Base-by-base conservation (phyloP, 2,797 vertebrate species). In the Gadopsis bispinosus region DNA sequence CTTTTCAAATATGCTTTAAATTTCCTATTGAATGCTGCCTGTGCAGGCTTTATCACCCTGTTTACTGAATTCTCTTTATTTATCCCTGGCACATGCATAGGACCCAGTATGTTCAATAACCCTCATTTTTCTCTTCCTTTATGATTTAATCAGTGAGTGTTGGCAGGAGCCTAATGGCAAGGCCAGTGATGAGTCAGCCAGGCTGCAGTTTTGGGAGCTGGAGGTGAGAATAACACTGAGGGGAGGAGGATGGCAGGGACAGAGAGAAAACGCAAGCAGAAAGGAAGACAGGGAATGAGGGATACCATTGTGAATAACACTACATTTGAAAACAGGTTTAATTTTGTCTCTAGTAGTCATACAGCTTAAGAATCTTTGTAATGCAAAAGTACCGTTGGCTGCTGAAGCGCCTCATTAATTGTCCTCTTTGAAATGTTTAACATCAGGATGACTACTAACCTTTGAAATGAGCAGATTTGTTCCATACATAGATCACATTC, bases 151-250 rank as follows among this genome's bases (percentile, higher is more conserved):
- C 92, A 94, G 87, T 84, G 86, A 92, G 85, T 92, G 93, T 93
- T 95, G 93, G 92, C 93, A 93, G 90, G 86, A 88, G 82, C 87
- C 89, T 94, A 93, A 95, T 94, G 93, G 94, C 85, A 87, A 91
- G 91, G 89, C 92, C 88, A 90, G 91, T 82, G 89, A 95, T 95
- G 94, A 96, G 93, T 95, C 95, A 95, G 93, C 88, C 91, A 87
- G 86, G 91, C 92, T 89, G 91, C 91, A 92, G 91, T 90, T 92
- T 93, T 90, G 90, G 92, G 89, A 94, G 90, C 89, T 92, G 83
- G 91, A 95, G 93, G 93, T 94, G 93, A 94, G 93, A 95, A 94
- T 90, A 93, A 93, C 90, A 93, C 75, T 56, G 84, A 90, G 75
- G 87, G 83, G 87, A 89, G 84, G 89, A 86, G 83, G 86, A 91